Base-by-base conservation (phyloP, 2,797 vertebrate genomes). In the Sternarchorhynchus goeldii region DNA sequence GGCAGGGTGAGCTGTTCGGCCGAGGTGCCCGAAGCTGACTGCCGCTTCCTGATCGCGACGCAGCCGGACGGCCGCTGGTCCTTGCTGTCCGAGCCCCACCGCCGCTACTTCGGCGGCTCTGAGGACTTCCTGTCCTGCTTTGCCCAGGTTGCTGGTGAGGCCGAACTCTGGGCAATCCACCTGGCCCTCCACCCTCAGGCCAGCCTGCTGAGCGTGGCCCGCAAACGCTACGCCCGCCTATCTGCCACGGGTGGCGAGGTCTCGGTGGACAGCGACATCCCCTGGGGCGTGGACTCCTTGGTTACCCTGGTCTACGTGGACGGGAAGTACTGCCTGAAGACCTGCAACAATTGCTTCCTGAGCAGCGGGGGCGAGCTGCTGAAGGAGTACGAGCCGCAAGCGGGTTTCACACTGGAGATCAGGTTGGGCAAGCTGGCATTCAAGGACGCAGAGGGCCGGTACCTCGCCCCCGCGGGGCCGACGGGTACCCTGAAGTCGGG, bases 101-200 rank as follows among this genome's bases (percentile, higher is more conserved):
- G 87, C 56, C 95, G 97, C n/a, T 99, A 95, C 82, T 98, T 99
- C 0, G 97, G 97, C 0, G 97, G 97, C 67, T 93, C 95, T 0
- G 95, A 95, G 72, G 97, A 99, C 82, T 95, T 87, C 36, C 91
- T 99, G 76, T 96, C 96, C 83, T 99, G 97, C 91, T 99, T 99
- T 59, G 93, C 95, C 6, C 96, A 96, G 50, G 92, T 88, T 80
- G 91, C 97, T 39, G 95, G 95, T 0, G 94, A 96, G 8, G 91
- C 93, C 0, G 97, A 98, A 90, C 91, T 96, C 75, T 99, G 97
- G 97, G 93, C 96, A 0, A 93, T 99, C 72, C 97, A 99, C 88
- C 86, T 99, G 90, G 96, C 97, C 85, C 93, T 95, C 76, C 97
- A 98, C 88, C 97, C 97, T 1, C 97, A 99, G 90, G 96, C 96